Evolutionary conservation across 2,888 invertebrate genomes (phyloP), one percentile per base, ranked within the genome.

Genomic region (Masnerella sp.): DNA sequence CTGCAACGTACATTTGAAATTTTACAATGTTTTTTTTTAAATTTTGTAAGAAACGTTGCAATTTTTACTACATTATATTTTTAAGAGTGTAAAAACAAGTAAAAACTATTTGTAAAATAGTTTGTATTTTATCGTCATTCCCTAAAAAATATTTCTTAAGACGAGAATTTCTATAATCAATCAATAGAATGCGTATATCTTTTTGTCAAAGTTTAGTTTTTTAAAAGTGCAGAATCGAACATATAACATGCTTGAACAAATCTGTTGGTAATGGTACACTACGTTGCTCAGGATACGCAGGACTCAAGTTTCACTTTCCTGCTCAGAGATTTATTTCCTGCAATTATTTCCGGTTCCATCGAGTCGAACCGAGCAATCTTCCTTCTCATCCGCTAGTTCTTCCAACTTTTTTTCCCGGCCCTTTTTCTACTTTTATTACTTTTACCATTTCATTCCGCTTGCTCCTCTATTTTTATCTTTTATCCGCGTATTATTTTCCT

Each of bases 241-340:
- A 38, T 58, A 18, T 15, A 9, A 40, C 47, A 12, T 40, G 49
- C 25, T 43, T 18, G 34, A 49, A 38, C 45, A 49, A 70, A 56
- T 70, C 34, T 32, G 14, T 40, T 49, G 5, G 51, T 51, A 56
- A 70, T 61, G 32, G 40, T 22, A 69, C 49, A 59, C 52, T 54
- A 49, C 54, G 56, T 34, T 62, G 40, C 34, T 56, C 17, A 28
- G 40, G 18, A 56, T 59, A 22, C 17, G 45, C n/a, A 28, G 30
- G 47, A 54, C 61, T 61, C 61, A 52, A 64, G 72, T 72, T 67
- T 72, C 59, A 59, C 59, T 72, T 72, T 61, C 52, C 45, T 17
- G 54, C 32, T 22, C 49, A 61, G 58, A 67, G 72, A 72, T 67
- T 61, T 72, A 72, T 61, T 72, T 72, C 67, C 65, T 49, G 61